Evolutionary conservation across 2,888 invertebrate species (phyloP).

Genomic region (Amphimallon solstitiale): DNA sequence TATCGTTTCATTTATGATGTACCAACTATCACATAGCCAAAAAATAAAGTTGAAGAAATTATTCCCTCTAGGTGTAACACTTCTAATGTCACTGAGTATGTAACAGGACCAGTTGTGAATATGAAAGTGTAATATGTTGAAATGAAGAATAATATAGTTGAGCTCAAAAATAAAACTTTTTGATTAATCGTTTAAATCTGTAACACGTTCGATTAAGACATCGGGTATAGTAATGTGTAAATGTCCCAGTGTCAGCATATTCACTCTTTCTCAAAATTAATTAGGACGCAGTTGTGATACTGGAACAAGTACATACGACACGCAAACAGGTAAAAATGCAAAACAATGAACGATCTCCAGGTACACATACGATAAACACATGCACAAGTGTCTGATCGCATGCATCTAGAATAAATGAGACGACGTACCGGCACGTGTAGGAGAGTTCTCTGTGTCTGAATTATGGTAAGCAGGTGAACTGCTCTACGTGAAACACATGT

Average conservation of each 20-base stretch:
- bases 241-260: constrained; percentile 12
- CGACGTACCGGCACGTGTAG: background rate
- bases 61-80: too few species aligned
- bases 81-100: too few species aligned
- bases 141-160: too few species aligned
- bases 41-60: too few species aligned
- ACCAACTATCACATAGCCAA: too few species aligned
- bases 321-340: background rate
- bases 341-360: constrained; percentile 10
- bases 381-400: background rate
- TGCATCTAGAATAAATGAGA: constrained; percentile 2
- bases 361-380: background rate
- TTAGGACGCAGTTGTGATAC: background rate
- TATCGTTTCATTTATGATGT: too few species aligned
- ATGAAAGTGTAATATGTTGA: too few species aligned
- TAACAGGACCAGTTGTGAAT: too few species aligned
- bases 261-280: background rate
- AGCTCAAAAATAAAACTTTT: background rate
- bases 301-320: background rate
- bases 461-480: constrained; percentile 30
- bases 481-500: constrained; percentile 16
- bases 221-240: background rate
- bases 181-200: background rate
- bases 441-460: constrained; percentile 15
- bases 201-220: constrained; percentile 6